A percentile compares a stretch with the other conserved stretches of the same genome.
Evolutionary conservation across 2,888 invertebrate genomes (phyloP).

Genomic region (Schrankia costaestrigalis): DNA sequence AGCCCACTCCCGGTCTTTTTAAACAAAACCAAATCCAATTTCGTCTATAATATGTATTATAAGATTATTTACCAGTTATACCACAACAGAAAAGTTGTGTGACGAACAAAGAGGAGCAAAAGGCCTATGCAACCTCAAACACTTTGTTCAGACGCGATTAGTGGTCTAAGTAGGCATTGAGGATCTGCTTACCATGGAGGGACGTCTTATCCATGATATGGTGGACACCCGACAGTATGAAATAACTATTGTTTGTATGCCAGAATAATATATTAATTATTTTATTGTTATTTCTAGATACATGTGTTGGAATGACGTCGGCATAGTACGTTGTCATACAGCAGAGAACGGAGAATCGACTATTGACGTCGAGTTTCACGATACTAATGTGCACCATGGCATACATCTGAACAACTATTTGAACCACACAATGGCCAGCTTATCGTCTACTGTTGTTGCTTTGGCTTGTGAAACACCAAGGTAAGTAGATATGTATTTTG

Average conservation of each 20-base stretch:
- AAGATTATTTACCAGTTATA: too few species aligned
- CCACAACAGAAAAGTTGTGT: too few species aligned
- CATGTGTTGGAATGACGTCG: slow-evolving; percentile 95
- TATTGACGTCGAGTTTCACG: slow-evolving; percentile 98
- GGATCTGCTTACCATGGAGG: too few species aligned
- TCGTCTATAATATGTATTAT: too few species aligned
- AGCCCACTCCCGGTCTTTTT: too few species aligned
- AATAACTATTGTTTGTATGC: background rate
- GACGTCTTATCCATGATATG: too few species aligned
- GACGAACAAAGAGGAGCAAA: too few species aligned
- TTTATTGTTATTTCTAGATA: slow-evolving; percentile 62
- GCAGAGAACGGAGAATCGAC: slow-evolving; percentile 86
- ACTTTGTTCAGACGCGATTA: too few species aligned
- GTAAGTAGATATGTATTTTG: slow-evolving; percentile 53
- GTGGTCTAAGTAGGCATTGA: too few species aligned
- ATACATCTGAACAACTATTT: slow-evolving; percentile 93
- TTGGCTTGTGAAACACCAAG: slow-evolving; percentile 87
- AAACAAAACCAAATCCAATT: too few species aligned
- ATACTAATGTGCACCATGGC: slow-evolving; percentile 92
- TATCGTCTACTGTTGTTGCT: slow-evolving; percentile 89
- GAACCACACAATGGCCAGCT: slow-evolving; percentile 92
- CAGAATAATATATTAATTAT: background rate
- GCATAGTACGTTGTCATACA: slow-evolving; percentile 91
- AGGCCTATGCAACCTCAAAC: too few species aligned
- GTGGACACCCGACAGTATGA: too few species aligned